Base-by-base conservation (phyloP, 2,113 vertebrate genomes). In the Amphilophus citrinellus region DNA sequence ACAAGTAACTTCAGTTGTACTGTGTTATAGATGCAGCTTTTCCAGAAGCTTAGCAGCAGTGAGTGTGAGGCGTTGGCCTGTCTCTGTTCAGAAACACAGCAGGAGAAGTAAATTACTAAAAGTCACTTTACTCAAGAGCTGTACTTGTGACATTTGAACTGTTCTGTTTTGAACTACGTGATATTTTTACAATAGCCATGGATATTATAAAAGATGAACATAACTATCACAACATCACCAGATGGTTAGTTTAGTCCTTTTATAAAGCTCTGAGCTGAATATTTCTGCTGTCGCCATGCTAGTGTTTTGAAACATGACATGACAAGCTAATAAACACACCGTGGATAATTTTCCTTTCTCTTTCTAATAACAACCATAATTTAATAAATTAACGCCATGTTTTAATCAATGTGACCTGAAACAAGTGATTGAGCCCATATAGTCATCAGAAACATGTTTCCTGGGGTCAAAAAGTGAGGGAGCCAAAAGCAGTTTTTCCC, bases 361-460 rank as follows among this genome's bases (percentile, higher is more conserved):
- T 3, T 9, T 42, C 39, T 42, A 42, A 68, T 68, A 22, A 68
- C 42, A 35, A 35, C 35, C 42, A 10, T 27, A 47, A 68, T 47
- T 68, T 68, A 27, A 24, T 0, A 47, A 68, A 27, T 47, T 6
- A 47, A 47, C 39, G 24, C 5, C 0, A 27, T 0, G 27, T 30
- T 71, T 18, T 11, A 30, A 18, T 71, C 11, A 50, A 30, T 18
- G 47, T 50, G 42, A 71, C 18, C 15, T 50, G 1, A 50, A 50
- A 71, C 42, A 30, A 30, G 15, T 0, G 0, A 24, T 10, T 10
- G 0, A 11, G 42, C 0, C 15, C 65, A 71, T 30, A 47, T 47
- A 68, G 24, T 18, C 8, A 71, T 71, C 9, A 71, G 0, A 27
- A 47, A 10, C 0, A 1, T 27, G 7, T 27, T 68, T 68, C 39